Base-by-base conservation (phyloP, 2,797 vertebrate genomes). In the Catostomus latipinnis region DNA sequence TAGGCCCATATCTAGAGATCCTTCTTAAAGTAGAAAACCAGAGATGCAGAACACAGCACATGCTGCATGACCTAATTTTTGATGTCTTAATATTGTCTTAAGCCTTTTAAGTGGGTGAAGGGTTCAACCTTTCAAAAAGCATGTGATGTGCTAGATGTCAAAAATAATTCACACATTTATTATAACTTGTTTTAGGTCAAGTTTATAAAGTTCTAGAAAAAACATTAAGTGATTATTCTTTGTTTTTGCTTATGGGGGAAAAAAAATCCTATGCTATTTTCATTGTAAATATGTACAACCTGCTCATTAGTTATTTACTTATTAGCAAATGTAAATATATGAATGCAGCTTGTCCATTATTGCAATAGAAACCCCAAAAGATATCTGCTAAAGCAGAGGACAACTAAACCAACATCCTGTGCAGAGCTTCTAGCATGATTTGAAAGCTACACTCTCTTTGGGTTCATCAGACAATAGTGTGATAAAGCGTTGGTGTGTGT, bases 401-500 rank as follows among this genome's bases (percentile, higher is more conserved):
- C 57, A 66, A 22, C 49, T 63, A 22, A 53, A 74, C 66, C 16
- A 58, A 45, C 60, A 60, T 52, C 52, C 66, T 74, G 72, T 71
- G 46, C 18, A 71, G 58, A 63, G n/a, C 14, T 50, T 11, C 10
- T 54, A 57, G 61, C 18, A 12, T 74, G 49, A 63, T 74, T 62
- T 57, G 18, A 22, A 70, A 76, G 34, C 22, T 54, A 57, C 14
- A 54, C n/a, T 6, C 54, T 68, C 77, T 77, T 80, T 60, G 49
- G 43, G 58, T 14, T 71, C 68, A 78, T 78, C 68, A 80, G 52
- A 68, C 34, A 43, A 78, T 52, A 14, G 14, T 63, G 34, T 52
- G 16, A 69, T 22, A 71, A 73, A 71, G 14, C 71, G 58, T 65
- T 60, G 81, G 22, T 73, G 45, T 63, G 49, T 67, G 70, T 78